Evolutionary conservation across 2,113 vertebrate genomes (phyloP).

Genomic region (Hyla sarda): DNA sequence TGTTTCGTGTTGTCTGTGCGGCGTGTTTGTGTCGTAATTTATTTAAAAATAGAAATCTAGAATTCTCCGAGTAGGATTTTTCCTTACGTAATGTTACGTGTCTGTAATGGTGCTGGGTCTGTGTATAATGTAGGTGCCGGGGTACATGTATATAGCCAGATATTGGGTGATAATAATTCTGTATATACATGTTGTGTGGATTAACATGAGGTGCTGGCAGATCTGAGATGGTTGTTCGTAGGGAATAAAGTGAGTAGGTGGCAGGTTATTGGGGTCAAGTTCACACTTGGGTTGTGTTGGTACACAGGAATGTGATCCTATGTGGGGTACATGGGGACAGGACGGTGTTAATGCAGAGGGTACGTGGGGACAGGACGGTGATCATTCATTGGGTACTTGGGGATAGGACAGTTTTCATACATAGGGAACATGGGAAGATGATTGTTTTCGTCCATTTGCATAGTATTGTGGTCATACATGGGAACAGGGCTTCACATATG

Average conservation of each 20-base stretch:
- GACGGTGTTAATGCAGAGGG: not conserved
- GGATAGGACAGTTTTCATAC: not conserved
- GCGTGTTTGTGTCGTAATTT: too few relatives aligned
- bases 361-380: not conserved
- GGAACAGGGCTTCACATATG: not conserved
- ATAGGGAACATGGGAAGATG: not conserved
- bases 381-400: not conserved
- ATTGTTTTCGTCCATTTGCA: too few relatives aligned
- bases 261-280: constrained; percentile 1
- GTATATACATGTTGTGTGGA: too few relatives aligned
- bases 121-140: not conserved
- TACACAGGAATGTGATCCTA: not conserved
- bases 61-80: too few relatives aligned
- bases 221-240: not conserved
- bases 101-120: not conserved
- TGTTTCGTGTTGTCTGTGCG: not conserved
- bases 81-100: not conserved
- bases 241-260: not conserved
- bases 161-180: too few relatives aligned
- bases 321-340: not conserved
- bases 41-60: too few relatives aligned
- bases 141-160: not conserved
- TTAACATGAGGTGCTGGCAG: not conserved
- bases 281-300: not conserved
- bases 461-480: not conserved